phyloP scores from a whole-genome alignment of 2,797 vertebrate genomes.

The Myotis myotis region DNA sequence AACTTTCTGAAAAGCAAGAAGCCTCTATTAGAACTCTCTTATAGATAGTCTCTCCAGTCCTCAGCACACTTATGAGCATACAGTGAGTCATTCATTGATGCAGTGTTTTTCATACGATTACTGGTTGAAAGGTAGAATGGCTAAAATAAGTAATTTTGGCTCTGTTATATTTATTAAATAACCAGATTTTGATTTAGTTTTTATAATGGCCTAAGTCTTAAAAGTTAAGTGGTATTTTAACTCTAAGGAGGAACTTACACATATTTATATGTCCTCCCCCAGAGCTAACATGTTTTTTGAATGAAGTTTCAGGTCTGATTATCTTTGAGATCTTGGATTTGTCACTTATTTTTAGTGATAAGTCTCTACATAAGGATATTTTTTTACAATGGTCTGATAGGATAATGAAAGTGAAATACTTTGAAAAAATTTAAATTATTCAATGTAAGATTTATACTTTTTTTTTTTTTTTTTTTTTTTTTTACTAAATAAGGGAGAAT shows the following conservation, averaged over 20 bases:
- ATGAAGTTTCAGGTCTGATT: constrained; percentile 35
- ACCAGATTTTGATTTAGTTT: constrained; percentile 36
- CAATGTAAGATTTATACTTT: not conserved
- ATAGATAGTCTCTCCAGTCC: not conserved
- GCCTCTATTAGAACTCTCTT: not conserved
- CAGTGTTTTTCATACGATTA: not conserved
- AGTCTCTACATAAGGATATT: not conserved
- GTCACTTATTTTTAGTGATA: not conserved
- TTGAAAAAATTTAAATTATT: constrained; percentile 25
- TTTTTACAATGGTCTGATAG: not conserved
- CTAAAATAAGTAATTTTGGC: not conserved
- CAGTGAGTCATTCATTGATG: not conserved
- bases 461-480: constrained; percentile 56
- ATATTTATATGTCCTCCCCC: constrained; percentile 34
- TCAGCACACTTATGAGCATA: not conserved
- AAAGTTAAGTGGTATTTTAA: not conserved
- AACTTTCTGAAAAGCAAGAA: constrained; percentile 47
- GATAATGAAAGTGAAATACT: constrained; percentile 8
- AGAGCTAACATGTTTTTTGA: constrained; percentile 5
- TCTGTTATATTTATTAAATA: constrained; percentile 35
- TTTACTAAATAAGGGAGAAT: constrained; percentile 12
- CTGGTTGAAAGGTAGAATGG: not conserved
- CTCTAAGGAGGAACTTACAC: not conserved
- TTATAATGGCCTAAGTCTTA: not conserved
- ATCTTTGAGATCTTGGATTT: constrained; percentile 33